Conservation (phyloP, 2,113 vertebrate genomes). For the Platysternon megacephalum region DNA sequence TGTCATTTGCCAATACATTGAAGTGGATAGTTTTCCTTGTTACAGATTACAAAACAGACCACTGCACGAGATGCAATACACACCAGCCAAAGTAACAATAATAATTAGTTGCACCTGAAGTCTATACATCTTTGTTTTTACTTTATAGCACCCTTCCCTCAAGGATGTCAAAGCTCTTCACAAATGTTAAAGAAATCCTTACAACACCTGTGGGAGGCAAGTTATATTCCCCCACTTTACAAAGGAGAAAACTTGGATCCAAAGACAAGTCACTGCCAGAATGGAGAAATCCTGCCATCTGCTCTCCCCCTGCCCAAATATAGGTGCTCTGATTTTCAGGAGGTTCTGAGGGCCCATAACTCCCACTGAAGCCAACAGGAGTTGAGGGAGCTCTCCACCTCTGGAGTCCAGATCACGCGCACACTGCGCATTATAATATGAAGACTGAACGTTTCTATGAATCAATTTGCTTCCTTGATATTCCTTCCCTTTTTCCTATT, state of each 20-base stretch:
- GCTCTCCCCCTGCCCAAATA: slow-evolving; percentile 1
- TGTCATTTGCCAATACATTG: neutral
- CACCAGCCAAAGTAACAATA: neutral
- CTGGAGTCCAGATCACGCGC: neutral
- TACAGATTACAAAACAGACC: neutral
- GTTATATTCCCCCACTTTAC: slow-evolving; percentile 31
- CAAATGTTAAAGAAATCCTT: slow-evolving; percentile 38
- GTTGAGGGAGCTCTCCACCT: neutral
- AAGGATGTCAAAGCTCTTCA: slow-evolving; percentile 28
- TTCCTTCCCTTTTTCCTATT: neutral
- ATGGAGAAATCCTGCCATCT: slow-evolving; percentile 22
- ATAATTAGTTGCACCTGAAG: neutral
- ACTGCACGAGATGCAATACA: neutral
- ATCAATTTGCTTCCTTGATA: neutral
- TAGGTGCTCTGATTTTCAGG: neutral
- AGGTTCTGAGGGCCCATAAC: neutral
- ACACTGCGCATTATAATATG: neutral
- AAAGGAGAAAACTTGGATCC: slow-evolving; percentile 5
- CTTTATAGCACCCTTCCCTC: neutral
- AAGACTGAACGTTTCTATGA: neutral
- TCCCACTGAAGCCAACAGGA: neutral
- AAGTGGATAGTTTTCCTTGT: neutral
- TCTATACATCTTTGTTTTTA: neutral
- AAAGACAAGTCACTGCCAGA: slow-evolving; percentile 1
- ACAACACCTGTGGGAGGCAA: neutral